These are phyloP conservation scores for Emmelina monodactyla DNA, from an alignment of 2,888 invertebrate genomes.

Conservation along the genomic window DNA sequence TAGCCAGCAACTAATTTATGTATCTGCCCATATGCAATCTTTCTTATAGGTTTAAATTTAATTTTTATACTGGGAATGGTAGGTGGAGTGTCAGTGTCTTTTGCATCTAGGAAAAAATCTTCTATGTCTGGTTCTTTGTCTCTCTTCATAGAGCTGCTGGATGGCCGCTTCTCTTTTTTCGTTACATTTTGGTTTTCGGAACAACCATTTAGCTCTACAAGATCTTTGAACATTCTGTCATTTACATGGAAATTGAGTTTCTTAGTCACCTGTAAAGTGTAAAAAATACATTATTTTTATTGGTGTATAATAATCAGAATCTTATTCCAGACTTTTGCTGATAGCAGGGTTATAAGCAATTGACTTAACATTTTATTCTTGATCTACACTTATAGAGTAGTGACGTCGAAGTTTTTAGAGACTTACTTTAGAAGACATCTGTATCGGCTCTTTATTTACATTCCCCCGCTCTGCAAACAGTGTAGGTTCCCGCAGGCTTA, in stretches of 20 bases:
- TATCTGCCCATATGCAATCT: constrained; percentile 32
- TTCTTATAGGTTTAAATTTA: constrained; percentile 36
- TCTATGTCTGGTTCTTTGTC: constrained; percentile 55
- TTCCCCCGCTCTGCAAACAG: constrained; percentile 25
- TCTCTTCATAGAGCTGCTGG: constrained; percentile 25
- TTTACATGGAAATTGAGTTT: constrained; percentile 54
- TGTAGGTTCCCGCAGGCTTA: constrained; percentile 24
- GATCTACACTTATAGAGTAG: too few relatives aligned
- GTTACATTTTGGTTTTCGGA: constrained; percentile 27
- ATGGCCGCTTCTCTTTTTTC: constrained; percentile 26
- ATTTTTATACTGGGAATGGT: constrained; percentile 33
- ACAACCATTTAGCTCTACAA: constrained; percentile 50
- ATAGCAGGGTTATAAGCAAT: too few relatives aligned
- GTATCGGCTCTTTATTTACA: constrained; percentile 21
- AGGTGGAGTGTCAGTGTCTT: constrained; percentile 34
- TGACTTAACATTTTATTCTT: too few relatives aligned
- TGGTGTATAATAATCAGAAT: too few relatives aligned
- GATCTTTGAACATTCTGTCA: constrained; percentile 50
- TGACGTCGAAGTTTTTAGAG: too few relatives aligned
- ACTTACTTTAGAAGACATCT: not conserved
- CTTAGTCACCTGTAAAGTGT: constrained; percentile 50
- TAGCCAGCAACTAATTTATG: constrained; percentile 40
- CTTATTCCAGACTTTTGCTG: too few relatives aligned
- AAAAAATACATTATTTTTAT: too few relatives aligned
- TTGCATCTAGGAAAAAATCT: constrained; percentile 46